These are phyloP conservation scores for Nicator chloris DNA, from an alignment of 2,113 vertebrate species.

Conservation along the genomic window DNA sequence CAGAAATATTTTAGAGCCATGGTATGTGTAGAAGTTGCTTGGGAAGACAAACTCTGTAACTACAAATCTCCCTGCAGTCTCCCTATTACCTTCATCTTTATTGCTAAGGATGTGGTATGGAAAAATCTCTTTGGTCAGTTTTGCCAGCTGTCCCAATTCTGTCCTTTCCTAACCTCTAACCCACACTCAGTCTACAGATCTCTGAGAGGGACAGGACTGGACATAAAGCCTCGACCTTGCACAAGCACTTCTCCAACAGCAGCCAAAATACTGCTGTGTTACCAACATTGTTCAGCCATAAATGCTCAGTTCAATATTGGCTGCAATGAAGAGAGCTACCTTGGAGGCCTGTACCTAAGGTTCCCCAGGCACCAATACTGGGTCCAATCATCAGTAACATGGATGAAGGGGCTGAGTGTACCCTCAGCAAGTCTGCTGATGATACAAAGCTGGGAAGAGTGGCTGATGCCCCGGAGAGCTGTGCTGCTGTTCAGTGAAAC, in stretches of 20 bases:
- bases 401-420: background rate
- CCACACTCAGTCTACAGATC: background rate
- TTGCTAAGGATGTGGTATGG: accelerated
- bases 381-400: background rate
- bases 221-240: background rate
- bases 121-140: background rate
- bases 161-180: background rate
- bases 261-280: background rate
- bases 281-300: background rate
- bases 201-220: accelerated
- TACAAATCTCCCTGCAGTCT: background rate
- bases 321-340: background rate
- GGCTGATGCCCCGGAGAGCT: background rate
- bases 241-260: background rate
- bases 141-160: background rate
- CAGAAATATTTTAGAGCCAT: background rate
- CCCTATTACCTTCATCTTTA: background rate
- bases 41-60: background rate
- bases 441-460: background rate
- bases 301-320: accelerated
- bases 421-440: background rate
- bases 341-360: background rate
- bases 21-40: background rate
- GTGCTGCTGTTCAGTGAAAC: background rate
- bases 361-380: accelerated